Percentiles rank a stretch among this genome's conserved stretches.
Conservation (phyloP, 1,140 invertebrate genomes). For the Stenopsyche tienmushanensis region DNA sequence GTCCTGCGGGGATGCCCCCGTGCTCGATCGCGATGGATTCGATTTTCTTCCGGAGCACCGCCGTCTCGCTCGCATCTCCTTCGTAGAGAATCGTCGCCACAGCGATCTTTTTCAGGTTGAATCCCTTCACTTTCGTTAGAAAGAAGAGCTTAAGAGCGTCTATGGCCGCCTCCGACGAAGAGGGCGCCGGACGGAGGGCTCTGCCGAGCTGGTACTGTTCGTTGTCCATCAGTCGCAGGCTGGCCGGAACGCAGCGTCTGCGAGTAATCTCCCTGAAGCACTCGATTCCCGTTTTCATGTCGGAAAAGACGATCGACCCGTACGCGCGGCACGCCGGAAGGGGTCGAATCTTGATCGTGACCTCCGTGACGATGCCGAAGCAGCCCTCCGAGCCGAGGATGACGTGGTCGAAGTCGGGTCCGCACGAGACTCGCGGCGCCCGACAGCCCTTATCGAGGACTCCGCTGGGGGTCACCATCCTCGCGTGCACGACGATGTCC, state of each 20-base stretch:
- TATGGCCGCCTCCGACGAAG: conserved; percentile 59
- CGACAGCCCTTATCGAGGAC: conserved; percentile 69
- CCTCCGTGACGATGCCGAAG: conserved; percentile 92
- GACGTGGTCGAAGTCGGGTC: conserved; percentile 95
- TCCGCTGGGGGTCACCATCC: conserved; percentile 83
- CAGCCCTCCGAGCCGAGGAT: conserved; percentile 96
- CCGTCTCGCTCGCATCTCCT: conserved; percentile 71
- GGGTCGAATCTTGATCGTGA: conserved; percentile 90
- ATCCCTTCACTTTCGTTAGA: conserved; percentile 87
- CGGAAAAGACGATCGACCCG: conserved; percentile 92
- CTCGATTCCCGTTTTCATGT: conserved; percentile 83
- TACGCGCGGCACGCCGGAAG: conserved; percentile 81
- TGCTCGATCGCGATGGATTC: conserved; percentile 76
- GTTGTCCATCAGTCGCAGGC: conserved; percentile 94
- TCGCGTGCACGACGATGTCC: conserved; percentile 86
- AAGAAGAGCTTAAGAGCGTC: conserved; percentile 92
- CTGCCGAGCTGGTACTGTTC: conserved; percentile 95
- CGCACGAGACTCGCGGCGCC: conserved; percentile 86
- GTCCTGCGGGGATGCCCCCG: conserved; percentile 84
- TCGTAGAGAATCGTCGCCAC: conserved; percentile 96
- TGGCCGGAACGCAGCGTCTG: conserved; percentile 88
- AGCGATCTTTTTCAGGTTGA: conserved; percentile 78
- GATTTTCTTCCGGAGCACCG: conserved; percentile 75
- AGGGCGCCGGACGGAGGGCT: conserved; percentile 71
- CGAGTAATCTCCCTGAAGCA: conserved; percentile 82